Base-by-base conservation (phyloP, 2,888 invertebrate species). In the Drosophila niveifrons region DNA sequence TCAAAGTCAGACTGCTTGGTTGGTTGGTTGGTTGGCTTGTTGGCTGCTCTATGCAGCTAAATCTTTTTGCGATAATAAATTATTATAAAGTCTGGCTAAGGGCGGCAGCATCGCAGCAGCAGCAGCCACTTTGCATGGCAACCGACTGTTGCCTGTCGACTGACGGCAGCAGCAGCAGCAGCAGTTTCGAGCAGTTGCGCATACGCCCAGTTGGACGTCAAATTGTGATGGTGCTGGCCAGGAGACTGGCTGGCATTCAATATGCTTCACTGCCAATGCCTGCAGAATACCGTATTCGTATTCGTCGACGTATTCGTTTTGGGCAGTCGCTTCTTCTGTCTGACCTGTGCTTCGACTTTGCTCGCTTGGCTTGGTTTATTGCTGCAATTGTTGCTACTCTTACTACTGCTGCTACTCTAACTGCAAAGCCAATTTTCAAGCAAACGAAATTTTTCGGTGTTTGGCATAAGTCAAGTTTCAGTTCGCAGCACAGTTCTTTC, bases 11-110 rank as follows among this genome's bases (percentile, higher is more conserved):
- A 64, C 67, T 65, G 61, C 73, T 68, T 71, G 70, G 61, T 39
- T 28, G 15, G 68, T 69, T 72, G 70, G 58, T 15, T 28, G 15
- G 17, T 8, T 36, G n/a, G 4, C 17, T 34, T 7, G 11, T 10
- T 13, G 23, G 8, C 39, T 41, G 48, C 31, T 23, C 23, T 23
- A 31, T 31, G 68, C 65, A 75, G 85, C 74, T 80, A 80, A 85
- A 85, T 80, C 82, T 76, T 81, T 81, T 75, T 85, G 68, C 79
- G 80, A 80, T 83, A 82, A 88, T 89, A 89, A 88, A 90, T 86
- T 90, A 88, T 90, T 90, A 88, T 90, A 88, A 88, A 89, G 88
- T 85, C 87, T 82, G 84, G 56, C 82, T 72, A 48, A 23, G 46
- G 64, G 46, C 51, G 58, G 48, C 34, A 47, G 13, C 43, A n/a